Evolutionary conservation across 2,113 vertebrate species (phyloP), one percentile per base, ranked within the genome.

Genomic region (Cyanoderma ruficeps): DNA sequence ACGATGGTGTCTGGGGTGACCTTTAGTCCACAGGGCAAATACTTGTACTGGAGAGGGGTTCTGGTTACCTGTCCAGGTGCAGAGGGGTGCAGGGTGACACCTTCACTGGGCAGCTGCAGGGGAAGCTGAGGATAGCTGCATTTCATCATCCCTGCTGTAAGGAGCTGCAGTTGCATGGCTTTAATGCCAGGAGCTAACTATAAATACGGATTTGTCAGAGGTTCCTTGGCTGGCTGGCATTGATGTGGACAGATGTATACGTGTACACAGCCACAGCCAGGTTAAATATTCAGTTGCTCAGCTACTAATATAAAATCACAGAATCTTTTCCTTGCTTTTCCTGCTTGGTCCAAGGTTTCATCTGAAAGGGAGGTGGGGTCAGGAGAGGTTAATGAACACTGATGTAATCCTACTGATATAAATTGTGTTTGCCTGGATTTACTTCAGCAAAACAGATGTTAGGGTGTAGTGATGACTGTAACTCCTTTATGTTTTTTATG

Each of bases 1-100:
- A 30, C 28, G 72, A 44, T 53, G 78, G 89, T 94, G 89, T 79
- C 52, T 78, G 46, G 56, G 61, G 60, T 95, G 96, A 97, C 89
- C 93, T 91, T 86, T 65, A 76, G 78, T 70, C 74, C 30, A 80
- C 57, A 92, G 92, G 94, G 89, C 93, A 97, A 93, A 97, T 88
- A 92, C 79, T 91, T 67, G 87, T 83, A 49, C 85, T 67, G 64
- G 89, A 57, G 6, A 25, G n/a, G 67, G 86, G n/a, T 57, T 37
- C 94, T 69, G 14, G 80, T 97, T 90, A 68, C 82, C 93, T 71
- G 33, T 49, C n/a, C 87, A 94, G 80, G 96, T 90, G 93, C 39
- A 71, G n/a, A 81, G 84, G 50, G 35, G 53, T 74, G 69, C 46
- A 9, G 88, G 49, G 6, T 65, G 53, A 41, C 88, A 61, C 42